Conservation (phyloP, 1,140 invertebrate genomes). For the Magallana gigas region DNA sequence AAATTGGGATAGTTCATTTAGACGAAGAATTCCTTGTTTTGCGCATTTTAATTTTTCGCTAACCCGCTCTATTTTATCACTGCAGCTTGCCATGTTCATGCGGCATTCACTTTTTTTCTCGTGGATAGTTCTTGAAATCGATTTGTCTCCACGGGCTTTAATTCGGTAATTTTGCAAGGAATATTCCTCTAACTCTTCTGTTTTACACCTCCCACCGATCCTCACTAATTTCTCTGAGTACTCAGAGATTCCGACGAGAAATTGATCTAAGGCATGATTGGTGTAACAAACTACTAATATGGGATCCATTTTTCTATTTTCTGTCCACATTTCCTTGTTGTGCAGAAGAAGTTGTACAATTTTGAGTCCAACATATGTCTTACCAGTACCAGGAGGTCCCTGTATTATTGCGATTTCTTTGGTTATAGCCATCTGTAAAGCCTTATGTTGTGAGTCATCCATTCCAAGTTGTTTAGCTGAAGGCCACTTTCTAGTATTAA, state of each 20-base stretch:
- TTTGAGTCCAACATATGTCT: constrained; percentile 77
- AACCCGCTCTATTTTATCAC: constrained; percentile 57
- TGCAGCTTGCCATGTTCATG: constrained; percentile 49
- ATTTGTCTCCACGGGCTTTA: constrained; percentile 47
- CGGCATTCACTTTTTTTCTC: constrained; percentile 57
- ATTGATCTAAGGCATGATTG: constrained; percentile 93
- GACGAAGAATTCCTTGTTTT: constrained; percentile 61
- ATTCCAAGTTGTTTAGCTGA: constrained; percentile 65
- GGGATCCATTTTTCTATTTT: constrained; percentile 76
- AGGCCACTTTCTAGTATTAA: constrained; percentile 67
- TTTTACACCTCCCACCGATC: constrained; percentile 87
- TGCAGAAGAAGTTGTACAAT: constrained; percentile 74
- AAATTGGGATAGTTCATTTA: constrained; percentile 47
- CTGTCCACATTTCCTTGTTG: constrained; percentile 76
- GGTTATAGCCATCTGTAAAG: constrained; percentile 79
- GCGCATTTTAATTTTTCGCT: constrained; percentile 62
- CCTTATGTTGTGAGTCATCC: constrained; percentile 79
- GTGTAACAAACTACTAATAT: constrained; percentile 91
- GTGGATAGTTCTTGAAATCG: constrained; percentile 53
- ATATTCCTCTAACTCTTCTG: constrained; percentile 63
- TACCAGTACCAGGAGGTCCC: constrained; percentile 79
- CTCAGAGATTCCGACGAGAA: constrained; percentile 84
- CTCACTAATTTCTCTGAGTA: constrained; percentile 83
- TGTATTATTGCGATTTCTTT: constrained; percentile 86
- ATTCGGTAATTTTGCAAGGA: constrained; percentile 57